Evolutionary conservation across 30 jellyfish, hydroid and myxozoan species (phyloP).

Genomic region (Mastigias papua): DNA sequence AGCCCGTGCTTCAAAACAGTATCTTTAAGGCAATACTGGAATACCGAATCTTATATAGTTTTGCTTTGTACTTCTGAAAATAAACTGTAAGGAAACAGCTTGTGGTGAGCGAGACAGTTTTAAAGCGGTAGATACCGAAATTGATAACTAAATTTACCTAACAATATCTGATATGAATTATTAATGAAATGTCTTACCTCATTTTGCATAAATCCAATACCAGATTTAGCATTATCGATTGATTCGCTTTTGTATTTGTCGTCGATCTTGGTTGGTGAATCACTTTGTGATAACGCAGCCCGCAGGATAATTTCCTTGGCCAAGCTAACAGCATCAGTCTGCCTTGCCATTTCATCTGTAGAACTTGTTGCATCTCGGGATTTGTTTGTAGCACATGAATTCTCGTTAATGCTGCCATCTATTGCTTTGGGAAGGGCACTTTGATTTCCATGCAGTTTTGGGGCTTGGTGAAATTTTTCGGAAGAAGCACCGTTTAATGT

Average conservation of each 20-base stretch:
- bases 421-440: background rate
- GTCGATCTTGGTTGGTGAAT: background rate
- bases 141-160: background rate
- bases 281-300: background rate
- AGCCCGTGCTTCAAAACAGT: background rate
- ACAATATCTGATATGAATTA: background rate
- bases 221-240: background rate
- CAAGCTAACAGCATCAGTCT: background rate
- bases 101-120: background rate
- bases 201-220: slow-evolving; percentile 13
- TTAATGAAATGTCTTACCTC: background rate
- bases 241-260: background rate
- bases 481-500: background rate
- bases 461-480: background rate
- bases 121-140: background rate
- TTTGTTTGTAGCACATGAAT: background rate
- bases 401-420: background rate
- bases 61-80: background rate
- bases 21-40: background rate
- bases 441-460: background rate
- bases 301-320: background rate
- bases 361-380: background rate
- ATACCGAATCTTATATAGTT: background rate
- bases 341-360: background rate
- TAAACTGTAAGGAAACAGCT: background rate